Evolutionary conservation across 2,888 invertebrate species (phyloP).

Genomic region (Oligia strigilis): DNA sequence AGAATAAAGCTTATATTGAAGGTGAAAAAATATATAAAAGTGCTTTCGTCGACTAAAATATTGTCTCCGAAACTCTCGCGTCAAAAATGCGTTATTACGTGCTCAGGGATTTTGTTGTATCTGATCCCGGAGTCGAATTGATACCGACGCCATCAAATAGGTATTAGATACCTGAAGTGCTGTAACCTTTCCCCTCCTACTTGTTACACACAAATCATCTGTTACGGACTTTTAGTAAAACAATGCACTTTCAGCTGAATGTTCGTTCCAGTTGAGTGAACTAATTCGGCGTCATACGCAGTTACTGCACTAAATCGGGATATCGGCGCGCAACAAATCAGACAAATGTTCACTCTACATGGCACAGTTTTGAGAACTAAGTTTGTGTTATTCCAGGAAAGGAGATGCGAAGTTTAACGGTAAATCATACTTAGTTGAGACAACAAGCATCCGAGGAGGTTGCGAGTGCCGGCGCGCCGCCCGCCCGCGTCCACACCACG

Average conservation of each 20-base stretch:
- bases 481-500: conserved; percentile 51
- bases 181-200: conserved; percentile 13
- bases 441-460: conserved; percentile 73
- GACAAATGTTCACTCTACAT: conserved; percentile 60
- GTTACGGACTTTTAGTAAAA: conserved; percentile 27
- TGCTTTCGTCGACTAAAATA: conserved; percentile 47
- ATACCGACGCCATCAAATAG: conserved; percentile 53
- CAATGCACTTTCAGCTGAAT: conserved; percentile 36
- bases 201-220: conserved; percentile 31
- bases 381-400: conserved; percentile 77
- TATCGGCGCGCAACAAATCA: conserved; percentile 60
- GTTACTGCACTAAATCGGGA: conserved; percentile 56
- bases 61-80: conserved; percentile 30
- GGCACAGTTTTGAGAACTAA: conserved; percentile 74
- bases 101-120: conserved; percentile 54
- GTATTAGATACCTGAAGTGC: conserved; percentile 48
- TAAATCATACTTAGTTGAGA: conserved; percentile 81
- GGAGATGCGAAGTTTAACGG: conserved; percentile 77
- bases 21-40: conserved; percentile 50
- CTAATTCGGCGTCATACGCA: conserved; percentile 50
- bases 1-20: conserved; percentile 34
- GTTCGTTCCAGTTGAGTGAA: conserved; percentile 31
- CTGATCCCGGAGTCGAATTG: conserved; percentile 43
- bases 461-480: conserved; percentile 55
- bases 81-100: conserved; percentile 54